phyloP scores from a whole-genome alignment of 2,888 invertebrate genomes.

The Pheosia gnoma region DNA sequence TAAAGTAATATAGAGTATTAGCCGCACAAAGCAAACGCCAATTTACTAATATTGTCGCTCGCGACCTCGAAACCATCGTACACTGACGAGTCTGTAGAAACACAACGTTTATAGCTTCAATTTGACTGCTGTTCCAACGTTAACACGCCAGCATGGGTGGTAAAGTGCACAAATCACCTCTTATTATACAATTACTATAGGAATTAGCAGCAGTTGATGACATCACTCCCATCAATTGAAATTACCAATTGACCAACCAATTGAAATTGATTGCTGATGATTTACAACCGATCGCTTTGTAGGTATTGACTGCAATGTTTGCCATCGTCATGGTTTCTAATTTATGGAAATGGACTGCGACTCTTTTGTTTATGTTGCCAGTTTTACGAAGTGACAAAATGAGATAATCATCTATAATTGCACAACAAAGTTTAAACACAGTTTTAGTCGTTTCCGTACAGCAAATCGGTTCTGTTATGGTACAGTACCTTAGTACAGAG shows the following conservation, averaged over 20 bases:
- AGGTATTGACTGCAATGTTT: conserved; percentile 24
- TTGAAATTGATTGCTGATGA: conserved; percentile 37
- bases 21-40: conserved; percentile 6
- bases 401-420: conserved; percentile 23
- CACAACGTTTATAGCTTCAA: conserved; percentile 7
- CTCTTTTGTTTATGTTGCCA: conserved; percentile 31
- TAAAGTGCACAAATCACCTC: conserved; percentile 14
- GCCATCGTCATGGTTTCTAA: conserved; percentile 53
- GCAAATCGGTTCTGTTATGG: neutral
- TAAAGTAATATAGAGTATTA: neutral
- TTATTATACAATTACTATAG: conserved; percentile 20
- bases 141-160: conserved; percentile 9
- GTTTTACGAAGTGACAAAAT: conserved; percentile 12
- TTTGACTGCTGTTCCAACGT: conserved; percentile 9
- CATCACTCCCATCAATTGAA: conserved; percentile 15
- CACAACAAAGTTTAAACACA: conserved; percentile 16
- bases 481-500: no score
- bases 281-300: conserved; percentile 23
- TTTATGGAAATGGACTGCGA: conserved; percentile 43
- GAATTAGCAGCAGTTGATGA: conserved; percentile 35
- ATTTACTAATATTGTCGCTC: conserved; percentile 13
- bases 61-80: conserved; percentile 2
- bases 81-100: conserved; percentile 11
- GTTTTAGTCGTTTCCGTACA: conserved; percentile 10
- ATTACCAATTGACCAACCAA: conserved; percentile 12